Percentiles rank a stretch among this genome's conserved stretches.
These are phyloP conservation scores for Eristalinus aeneus DNA, from an alignment of 2,888 invertebrate genomes.

Conservation along the genomic window DNA sequence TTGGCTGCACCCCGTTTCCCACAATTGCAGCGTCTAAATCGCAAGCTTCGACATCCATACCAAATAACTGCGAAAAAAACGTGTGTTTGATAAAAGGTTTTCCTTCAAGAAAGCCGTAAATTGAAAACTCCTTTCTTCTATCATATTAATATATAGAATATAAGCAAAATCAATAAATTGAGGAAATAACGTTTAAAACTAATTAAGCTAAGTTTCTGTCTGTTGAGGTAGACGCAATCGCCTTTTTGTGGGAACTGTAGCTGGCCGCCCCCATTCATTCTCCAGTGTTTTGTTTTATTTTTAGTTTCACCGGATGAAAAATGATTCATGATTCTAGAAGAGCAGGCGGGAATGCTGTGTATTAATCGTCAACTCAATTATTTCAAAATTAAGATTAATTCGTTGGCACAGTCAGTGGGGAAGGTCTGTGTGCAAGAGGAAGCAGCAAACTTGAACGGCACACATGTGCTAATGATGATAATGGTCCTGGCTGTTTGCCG, in stretches of 20 bases:
- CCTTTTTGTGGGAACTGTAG: slow-evolving; percentile 39
- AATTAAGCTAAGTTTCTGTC: slow-evolving; percentile 26
- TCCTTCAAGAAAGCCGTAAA: slow-evolving; percentile 34
- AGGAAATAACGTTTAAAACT: slow-evolving; percentile 46
- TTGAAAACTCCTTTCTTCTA: slow-evolving; percentile 36
- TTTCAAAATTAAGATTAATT: slow-evolving; percentile 68
- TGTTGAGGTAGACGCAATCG: slow-evolving; percentile 66
- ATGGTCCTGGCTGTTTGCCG: slow-evolving; percentile 11
- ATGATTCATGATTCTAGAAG: slow-evolving; percentile 37
- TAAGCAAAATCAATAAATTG: slow-evolving; percentile 57
- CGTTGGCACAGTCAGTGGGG: slow-evolving; percentile 32
- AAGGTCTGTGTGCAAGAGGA: slow-evolving; percentile 14
- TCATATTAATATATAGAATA: slow-evolving; percentile 57
- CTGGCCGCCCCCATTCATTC: no score
- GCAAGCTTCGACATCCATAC: slow-evolving; percentile 72
- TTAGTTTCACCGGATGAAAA: slow-evolving; percentile 35
- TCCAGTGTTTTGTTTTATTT: neutral
- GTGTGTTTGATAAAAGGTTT: slow-evolving; percentile 55
- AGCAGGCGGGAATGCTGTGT: slow-evolving; percentile 4
- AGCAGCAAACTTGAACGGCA: slow-evolving; percentile 39
- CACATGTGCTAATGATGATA: slow-evolving; percentile 65
- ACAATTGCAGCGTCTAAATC: slow-evolving; percentile 71
- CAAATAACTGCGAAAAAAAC: slow-evolving; percentile 47
- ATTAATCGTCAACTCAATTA: slow-evolving; percentile 44
- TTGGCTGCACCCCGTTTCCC: slow-evolving; percentile 71